These are phyloP conservation scores for Tetrao urogallus DNA, from an alignment of 2,113 vertebrate genomes.

Conservation along the genomic window DNA sequence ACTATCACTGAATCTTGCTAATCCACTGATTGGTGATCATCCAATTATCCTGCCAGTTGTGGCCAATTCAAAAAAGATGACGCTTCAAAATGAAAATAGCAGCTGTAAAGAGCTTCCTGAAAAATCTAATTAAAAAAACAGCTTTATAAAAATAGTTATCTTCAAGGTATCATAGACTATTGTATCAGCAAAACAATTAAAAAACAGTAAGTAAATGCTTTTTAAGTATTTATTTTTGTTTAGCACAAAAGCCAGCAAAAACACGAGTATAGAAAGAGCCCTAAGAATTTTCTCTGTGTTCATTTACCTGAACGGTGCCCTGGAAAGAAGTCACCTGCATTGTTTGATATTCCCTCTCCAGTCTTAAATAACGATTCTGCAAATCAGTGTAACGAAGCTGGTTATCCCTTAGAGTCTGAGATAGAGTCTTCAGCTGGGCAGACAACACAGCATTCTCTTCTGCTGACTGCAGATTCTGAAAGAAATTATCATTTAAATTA, in stretches of 20 bases:
- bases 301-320: slow-evolving; percentile 56
- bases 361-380: slow-evolving; percentile 81
- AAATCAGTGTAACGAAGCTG: slow-evolving; percentile 78
- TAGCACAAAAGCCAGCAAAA: not conserved
- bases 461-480: slow-evolving; percentile 80
- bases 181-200: not conserved
- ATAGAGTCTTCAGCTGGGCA: slow-evolving; percentile 81
- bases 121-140: not conserved
- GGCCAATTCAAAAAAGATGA: not conserved
- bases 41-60: not conserved
- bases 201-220: not conserved
- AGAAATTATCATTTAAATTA: not conserved
- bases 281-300: not conserved
- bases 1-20: not conserved
- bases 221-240: not conserved
- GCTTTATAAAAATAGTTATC: not conserved
- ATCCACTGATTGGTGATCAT: not conserved
- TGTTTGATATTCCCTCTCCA: slow-evolving; percentile 80
- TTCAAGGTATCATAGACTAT: not conserved
- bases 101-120: not conserved
- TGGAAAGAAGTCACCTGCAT: slow-evolving; percentile 56
- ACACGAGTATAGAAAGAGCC: not conserved
- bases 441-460: slow-evolving; percentile 83
- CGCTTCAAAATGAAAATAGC: not conserved
- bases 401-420: slow-evolving; percentile 84